Evolutionary conservation across 2,797 vertebrate genomes (phyloP), one percentile per base, ranked within the genome.

Genomic region (Falco novaeseelandiae): DNA sequence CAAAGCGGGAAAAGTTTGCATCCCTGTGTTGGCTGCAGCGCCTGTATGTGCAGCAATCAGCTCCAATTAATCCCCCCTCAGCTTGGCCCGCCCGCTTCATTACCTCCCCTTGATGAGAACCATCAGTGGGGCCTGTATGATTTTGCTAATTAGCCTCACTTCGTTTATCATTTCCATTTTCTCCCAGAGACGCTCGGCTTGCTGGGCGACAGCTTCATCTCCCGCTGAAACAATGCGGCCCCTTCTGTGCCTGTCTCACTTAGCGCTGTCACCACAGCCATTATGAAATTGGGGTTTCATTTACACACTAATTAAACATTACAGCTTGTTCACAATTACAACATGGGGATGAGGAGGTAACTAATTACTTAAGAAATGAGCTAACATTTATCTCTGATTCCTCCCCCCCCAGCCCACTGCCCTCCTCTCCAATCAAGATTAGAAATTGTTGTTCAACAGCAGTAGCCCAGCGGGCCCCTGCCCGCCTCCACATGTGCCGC

Each of bases 261-360:
- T 98, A 98, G 98, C 97, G 96, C 98, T 98, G 98, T 98, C 98
- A 98, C 97, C 79, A 78, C 97, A 97, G 98, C 98, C 98, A 98
- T 98, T 98, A 98, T 98, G 97, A 98, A 98, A 98, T 98, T 98
- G 98, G 98, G 98, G 98, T 98, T 98, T 98, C 98, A 98, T 98
- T 99, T 99, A 98, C 98, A 98, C 98, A 98, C 98, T 99, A 99
- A 99, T 99, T 99, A 99, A 99, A 99, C 98, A 99, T 99, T 98
- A 99, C 98, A 99, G 98, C 98, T 98, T 98, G 98, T 98, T 98
- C 98, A 98, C 98, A 98, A 98, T 98, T 98, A 98, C 98, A 98
- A 98, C 98, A 98, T 49, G 98, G 98, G 98, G 98, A 98, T 98
- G 98, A 98, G 98, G 98, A 98, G 98, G 98, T 98, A 98, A 98